Percentiles rank a stretch among this genome's conserved stretches.
phyloP scores from a whole-genome alignment of 2,888 invertebrate genomes.

The Alloscopus bannaensis region DNA sequence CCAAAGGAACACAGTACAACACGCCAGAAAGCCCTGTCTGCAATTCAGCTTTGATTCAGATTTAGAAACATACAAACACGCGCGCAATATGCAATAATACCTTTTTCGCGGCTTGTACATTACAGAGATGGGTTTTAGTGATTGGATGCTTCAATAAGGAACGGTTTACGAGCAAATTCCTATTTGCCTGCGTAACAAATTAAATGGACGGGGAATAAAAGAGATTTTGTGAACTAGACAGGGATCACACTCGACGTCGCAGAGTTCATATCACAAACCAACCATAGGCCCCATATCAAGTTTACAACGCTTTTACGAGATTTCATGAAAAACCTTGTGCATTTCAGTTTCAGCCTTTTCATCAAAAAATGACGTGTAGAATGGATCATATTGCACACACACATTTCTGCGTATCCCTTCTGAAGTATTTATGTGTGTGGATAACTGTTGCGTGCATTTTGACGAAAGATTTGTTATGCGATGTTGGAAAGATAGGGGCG shows the following conservation, averaged over 20 bases:
- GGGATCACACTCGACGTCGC: background rate
- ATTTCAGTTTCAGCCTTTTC: background rate
- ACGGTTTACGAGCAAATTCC: conserved; percentile 13
- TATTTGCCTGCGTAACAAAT: background rate
- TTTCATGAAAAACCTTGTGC: too few species aligned
- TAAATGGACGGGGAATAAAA: conserved; percentile 1
- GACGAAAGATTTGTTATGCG: conserved; percentile 3
- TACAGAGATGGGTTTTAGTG: background rate
- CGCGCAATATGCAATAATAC: background rate
- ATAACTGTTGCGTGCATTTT: background rate
- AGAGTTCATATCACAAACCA: background rate
- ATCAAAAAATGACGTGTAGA: background rate
- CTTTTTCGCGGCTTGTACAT: background rate
- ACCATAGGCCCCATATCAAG: background rate
- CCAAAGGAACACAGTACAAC: background rate
- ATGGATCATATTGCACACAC: background rate
- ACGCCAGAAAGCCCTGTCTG: background rate
- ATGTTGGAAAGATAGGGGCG: conserved; percentile 37
- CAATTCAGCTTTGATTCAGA: background rate
- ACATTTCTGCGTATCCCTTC: too few species aligned
- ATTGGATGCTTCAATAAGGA: conserved; percentile 1
- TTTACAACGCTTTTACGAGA: background rate
- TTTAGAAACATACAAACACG: background rate
- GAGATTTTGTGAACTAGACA: background rate
- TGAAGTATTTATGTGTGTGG: background rate